Conservation (phyloP, 53 echinoderm and acorn worm species). For the Arbacia lixula region DNA sequence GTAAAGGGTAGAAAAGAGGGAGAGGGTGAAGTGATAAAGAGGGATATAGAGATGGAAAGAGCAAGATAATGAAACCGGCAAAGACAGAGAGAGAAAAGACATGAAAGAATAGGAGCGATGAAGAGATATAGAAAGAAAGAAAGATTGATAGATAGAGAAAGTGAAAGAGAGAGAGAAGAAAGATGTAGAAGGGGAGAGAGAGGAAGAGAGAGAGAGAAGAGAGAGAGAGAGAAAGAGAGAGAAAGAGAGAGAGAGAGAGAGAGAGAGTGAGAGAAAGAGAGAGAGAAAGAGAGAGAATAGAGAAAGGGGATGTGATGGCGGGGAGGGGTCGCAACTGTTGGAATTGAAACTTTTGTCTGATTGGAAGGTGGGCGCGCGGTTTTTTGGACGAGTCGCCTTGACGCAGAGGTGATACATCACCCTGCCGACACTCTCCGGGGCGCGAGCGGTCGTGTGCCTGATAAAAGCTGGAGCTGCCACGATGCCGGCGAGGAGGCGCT, state of each 20-base stretch:
- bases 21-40: neutral
- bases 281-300: neutral
- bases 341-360: slow-evolving; percentile 14
- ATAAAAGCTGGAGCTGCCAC: slow-evolving; percentile 19
- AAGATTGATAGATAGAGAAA: neutral
- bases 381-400: neutral
- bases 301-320: neutral
- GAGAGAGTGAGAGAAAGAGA: slow-evolving; percentile 7
- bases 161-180: neutral
- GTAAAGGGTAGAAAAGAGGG: neutral
- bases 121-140: neutral
- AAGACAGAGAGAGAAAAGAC: neutral
- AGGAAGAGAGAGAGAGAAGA: neutral
- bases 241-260: neutral
- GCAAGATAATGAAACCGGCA: neutral
- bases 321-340: neutral
- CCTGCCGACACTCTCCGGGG: slow-evolving; percentile 41
- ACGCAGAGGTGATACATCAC: slow-evolving; percentile 58
- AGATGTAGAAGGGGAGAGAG: neutral
- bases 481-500: neutral
- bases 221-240: neutral
- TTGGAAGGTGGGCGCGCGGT: slow-evolving; percentile 18
- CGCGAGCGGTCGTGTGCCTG: slow-evolving; percentile 27
- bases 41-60: neutral
- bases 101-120: neutral